Percentiles rank a stretch among this genome's conserved stretches.
phyloP scores from a whole-genome alignment of 1,140 invertebrate species.

The Orussus abietinus region DNA sequence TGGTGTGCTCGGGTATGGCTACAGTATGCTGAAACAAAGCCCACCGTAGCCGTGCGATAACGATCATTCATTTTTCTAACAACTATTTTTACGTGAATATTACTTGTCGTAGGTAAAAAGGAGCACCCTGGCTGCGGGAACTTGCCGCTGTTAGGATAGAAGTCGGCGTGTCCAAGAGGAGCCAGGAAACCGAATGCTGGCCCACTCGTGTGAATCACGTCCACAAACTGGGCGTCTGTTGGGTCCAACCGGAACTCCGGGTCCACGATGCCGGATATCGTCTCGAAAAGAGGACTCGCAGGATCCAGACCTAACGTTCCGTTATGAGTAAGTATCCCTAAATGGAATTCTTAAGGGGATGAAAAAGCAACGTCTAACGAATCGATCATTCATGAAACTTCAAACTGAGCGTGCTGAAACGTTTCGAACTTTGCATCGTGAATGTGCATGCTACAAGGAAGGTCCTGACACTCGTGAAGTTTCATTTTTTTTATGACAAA shows the following conservation, averaged over 20 bases:
- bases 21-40: constrained; percentile 41
- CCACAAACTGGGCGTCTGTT: constrained; percentile 55
- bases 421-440: no score
- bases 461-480: no score
- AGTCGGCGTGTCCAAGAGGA: constrained; percentile 52
- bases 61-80: neutral
- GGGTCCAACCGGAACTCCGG: constrained; percentile 41
- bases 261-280: constrained; percentile 33
- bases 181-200: constrained; percentile 43
- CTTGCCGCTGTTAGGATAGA: constrained; percentile 52
- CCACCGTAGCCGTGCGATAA: neutral
- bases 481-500: no score
- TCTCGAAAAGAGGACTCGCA: constrained; percentile 54
- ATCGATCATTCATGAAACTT: no score
- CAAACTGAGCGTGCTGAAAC: no score
- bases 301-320: constrained; percentile 52
- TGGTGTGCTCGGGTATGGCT: constrained; percentile 53
- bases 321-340: neutral
- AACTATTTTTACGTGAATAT: constrained; percentile 7
- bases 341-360: no score
- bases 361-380: no score
- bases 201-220: constrained; percentile 56
- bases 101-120: constrained; percentile 32
- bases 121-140: constrained; percentile 48
- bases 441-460: no score